Percentiles rank a stretch among this genome's conserved stretches.
Evolutionary conservation across 2,888 invertebrate genomes (phyloP).

Genomic region (Seira musarum): DNA sequence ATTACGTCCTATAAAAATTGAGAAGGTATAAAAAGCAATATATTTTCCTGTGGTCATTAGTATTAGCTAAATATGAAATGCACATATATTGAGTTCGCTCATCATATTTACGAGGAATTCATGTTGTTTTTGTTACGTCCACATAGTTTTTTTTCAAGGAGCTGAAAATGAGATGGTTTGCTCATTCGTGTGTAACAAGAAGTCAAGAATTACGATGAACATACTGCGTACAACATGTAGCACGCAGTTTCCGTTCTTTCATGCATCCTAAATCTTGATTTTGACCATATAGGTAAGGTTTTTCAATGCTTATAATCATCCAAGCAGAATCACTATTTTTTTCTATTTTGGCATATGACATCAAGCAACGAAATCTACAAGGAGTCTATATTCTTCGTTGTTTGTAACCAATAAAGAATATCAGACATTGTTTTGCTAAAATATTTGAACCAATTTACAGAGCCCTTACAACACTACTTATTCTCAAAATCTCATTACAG

Average conservation of each 20-base stretch:
- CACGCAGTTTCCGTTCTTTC: neutral
- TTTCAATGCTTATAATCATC: neutral
- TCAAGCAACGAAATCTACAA: neutral
- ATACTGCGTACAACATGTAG: too few species aligned
- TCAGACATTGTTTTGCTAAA: too few species aligned
- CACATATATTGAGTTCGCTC: neutral
- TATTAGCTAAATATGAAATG: conserved; percentile 9
- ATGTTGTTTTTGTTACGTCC: neutral
- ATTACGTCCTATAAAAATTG: conserved; percentile 50
- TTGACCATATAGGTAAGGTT: neutral
- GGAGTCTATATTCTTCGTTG: neutral
- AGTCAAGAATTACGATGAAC: neutral
- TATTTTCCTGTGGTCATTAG: conserved; percentile 54
- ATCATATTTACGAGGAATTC: neutral
- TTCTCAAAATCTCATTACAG: conserved; percentile 45
- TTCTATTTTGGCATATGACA: neutral
- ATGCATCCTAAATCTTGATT: neutral
- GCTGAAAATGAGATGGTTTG: neutral
- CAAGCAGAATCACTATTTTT: neutral
- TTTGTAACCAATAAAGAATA: too few species aligned
- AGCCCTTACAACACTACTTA: conserved; percentile 43
- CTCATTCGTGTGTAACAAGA: neutral
- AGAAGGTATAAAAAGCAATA: conserved; percentile 34
- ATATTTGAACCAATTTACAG: conserved; percentile 41
- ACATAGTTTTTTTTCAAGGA: neutral